phyloP scores from a whole-genome alignment of 2,888 invertebrate species.

The Macrosoma leucophasiata region DNA sequence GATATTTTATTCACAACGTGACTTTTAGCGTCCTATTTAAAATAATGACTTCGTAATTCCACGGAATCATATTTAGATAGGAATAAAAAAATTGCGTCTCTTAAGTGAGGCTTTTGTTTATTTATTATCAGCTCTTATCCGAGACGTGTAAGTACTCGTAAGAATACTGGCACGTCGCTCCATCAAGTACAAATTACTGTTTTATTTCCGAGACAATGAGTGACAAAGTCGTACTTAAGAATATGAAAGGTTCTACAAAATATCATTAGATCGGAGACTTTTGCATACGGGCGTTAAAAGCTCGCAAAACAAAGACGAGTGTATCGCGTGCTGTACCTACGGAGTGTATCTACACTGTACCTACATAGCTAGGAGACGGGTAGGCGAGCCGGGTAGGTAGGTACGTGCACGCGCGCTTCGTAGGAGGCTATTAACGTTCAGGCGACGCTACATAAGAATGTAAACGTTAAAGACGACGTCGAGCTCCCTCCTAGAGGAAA shows the following conservation, averaged over 20 bases:
- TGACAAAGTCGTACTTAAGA: conserved; percentile 45
- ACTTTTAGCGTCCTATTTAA: conserved; percentile 44
- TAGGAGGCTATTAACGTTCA: conserved; percentile 70
- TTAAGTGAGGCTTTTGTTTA: too few relatives aligned
- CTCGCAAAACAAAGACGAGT: conserved; percentile 53
- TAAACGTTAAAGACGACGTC: conserved; percentile 72
- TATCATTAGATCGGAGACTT: conserved; percentile 53
- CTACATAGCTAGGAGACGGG: conserved; percentile 25
- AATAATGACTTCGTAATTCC: conserved; percentile 27
- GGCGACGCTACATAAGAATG: conserved; percentile 74
- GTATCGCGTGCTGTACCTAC: conserved; percentile 34
- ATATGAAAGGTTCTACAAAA: conserved; percentile 61
- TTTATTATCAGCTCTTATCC: too few relatives aligned
- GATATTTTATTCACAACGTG: conserved; percentile 57
- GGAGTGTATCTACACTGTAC: conserved; percentile 29
- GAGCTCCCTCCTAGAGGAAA: conserved; percentile 68
- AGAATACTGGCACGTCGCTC: conserved; percentile 40
- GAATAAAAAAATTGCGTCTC: too few relatives aligned
- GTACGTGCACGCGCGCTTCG: conserved; percentile 46
- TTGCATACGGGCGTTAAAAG: conserved; percentile 58
- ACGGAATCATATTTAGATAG: conserved; percentile 20
- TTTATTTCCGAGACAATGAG: conserved; percentile 46
- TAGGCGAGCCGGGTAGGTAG: conserved; percentile 30
- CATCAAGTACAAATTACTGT: conserved; percentile 44
- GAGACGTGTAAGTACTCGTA: conserved; percentile 7